Evolutionary conservation across 2,113 vertebrate genomes (phyloP).

Genomic region (Acrocephalus kingi): DNA sequence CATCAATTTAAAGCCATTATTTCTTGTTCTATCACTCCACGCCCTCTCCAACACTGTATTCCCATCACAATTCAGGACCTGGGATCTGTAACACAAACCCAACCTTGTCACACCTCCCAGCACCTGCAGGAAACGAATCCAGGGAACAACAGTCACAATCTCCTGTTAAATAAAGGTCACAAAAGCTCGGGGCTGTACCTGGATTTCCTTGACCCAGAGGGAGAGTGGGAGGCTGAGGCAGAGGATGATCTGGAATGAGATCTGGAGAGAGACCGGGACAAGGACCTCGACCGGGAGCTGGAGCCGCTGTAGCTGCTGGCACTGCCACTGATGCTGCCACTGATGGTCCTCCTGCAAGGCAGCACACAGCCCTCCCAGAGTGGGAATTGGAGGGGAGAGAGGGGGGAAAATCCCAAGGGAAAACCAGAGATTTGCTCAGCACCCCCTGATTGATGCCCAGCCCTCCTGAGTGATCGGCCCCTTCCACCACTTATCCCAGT

Average conservation of each 20-base stretch:
- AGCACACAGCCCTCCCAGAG: background rate
- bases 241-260: slow-evolving; percentile 74
- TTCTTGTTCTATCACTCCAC: no score
- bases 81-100: background rate
- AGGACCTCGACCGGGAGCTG: slow-evolving; percentile 87
- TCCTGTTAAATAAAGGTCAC: background rate
- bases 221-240: slow-evolving; percentile 82
- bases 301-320: slow-evolving; percentile 93
- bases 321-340: slow-evolving; percentile 89
- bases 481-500: background rate
- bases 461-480: background rate
- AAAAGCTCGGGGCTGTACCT: slow-evolving; percentile 65
- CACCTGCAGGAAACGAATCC: background rate
- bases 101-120: background rate
- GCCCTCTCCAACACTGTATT: background rate
- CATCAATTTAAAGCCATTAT: background rate
- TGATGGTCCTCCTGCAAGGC: slow-evolving; percentile 83
- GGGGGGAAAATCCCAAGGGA: fast-evolving
- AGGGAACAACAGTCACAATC: fast-evolving
- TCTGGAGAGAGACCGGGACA: slow-evolving; percentile 58
- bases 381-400: fast-evolving
- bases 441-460: no score
- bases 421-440: background rate
- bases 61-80: background rate
- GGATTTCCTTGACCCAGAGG: slow-evolving; percentile 86